phyloP scores from a whole-genome alignment of 2,888 invertebrate genomes.

The Poecilobothrus nobilitatus region DNA sequence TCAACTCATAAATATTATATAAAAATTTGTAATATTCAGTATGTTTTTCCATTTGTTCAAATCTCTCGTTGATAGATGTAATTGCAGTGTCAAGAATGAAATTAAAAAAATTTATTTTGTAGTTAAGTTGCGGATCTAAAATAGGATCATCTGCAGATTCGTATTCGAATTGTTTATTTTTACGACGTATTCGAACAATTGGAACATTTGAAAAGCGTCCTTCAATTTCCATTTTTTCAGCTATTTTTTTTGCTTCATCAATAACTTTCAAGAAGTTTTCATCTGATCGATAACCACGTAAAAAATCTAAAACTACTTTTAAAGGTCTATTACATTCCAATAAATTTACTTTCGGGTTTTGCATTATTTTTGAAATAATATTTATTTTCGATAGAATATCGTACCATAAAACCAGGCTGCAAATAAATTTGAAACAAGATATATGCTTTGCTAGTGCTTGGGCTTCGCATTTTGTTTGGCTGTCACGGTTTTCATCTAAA shows the following conservation, averaged over 20 bases:
- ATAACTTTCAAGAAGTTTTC: conserved; percentile 7
- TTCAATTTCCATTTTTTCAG: conserved; percentile 9
- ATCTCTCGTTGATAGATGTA: conserved; percentile 7
- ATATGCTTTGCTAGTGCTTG: background rate
- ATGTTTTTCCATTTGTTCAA: conserved; percentile 8
- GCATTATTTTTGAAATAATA: conserved; percentile 4
- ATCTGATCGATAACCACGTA: background rate
- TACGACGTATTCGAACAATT: conserved; percentile 4
- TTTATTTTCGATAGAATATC: conserved; percentile 4
- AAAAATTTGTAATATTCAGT: conserved; percentile 4
- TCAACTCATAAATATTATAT: conserved; percentile 9
- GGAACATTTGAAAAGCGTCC: background rate
- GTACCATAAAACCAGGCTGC: conserved; percentile 2
- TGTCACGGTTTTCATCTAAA: background rate
- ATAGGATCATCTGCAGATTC: conserved; percentile 9
- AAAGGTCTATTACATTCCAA: background rate
- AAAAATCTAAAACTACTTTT: background rate
- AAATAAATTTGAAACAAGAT: conserved; percentile 8
- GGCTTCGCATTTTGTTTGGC: conserved; percentile 7
- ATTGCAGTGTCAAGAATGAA: conserved; percentile 4
- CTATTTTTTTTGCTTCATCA: conserved; percentile 8
- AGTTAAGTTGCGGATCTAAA: background rate
- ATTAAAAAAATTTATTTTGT: conserved; percentile 9
- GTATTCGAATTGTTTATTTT: conserved; percentile 9
- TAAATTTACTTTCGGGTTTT: background rate